These are phyloP conservation scores for Rhingia campestris DNA, from an alignment of 2,888 invertebrate genomes.

Conservation along the genomic window DNA sequence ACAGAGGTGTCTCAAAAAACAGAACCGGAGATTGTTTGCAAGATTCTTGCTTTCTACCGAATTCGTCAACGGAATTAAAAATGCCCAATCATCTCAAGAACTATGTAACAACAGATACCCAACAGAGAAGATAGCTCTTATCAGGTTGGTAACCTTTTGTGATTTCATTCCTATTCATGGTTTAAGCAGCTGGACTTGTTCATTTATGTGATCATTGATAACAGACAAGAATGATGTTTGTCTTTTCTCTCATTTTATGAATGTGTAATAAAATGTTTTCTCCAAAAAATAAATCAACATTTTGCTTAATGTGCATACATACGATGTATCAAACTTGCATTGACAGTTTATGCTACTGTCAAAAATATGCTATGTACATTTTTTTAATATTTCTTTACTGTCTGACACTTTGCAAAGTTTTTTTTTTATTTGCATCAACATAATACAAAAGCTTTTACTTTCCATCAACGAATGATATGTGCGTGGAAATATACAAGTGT, in stretches of 20 bases:
- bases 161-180: neutral
- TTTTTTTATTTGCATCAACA: constrained; percentile 16
- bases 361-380: neutral
- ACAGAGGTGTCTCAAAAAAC: no score
- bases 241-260: no score
- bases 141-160: constrained; percentile 58
- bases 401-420: neutral
- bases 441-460: constrained; percentile 24
- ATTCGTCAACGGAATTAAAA: neutral
- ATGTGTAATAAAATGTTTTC: no score
- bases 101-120: neutral
- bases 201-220: constrained; percentile 33
- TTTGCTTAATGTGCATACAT: neutral
- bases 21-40: no score
- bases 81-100: neutral
- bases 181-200: constrained; percentile 15
- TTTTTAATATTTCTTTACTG: neutral
- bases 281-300: no score
- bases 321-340: neutral
- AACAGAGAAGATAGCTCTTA: constrained; percentile 38
- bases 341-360: neutral
- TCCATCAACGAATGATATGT: neutral
- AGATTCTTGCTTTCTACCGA: no score
- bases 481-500: constrained; percentile 1
- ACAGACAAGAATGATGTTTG: neutral